These are phyloP conservation scores for Carterocephalus palaemon DNA, from an alignment of 2,888 invertebrate genomes.

Conservation along the genomic window DNA sequence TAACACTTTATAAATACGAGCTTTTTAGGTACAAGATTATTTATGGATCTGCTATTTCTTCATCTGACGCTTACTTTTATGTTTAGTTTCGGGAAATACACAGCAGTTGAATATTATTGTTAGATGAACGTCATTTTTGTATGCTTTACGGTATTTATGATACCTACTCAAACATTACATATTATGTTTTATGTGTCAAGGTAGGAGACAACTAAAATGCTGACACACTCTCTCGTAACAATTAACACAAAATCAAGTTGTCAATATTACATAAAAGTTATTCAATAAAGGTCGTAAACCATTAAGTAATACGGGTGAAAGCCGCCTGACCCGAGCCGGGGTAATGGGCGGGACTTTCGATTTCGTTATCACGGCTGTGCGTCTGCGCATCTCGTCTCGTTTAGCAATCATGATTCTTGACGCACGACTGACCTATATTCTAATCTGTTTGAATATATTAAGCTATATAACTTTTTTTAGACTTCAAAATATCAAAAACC, in stretches of 20 bases:
- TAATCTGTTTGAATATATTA: conserved; percentile 28
- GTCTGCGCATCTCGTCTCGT: conserved; percentile 33
- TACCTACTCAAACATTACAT: too few species aligned
- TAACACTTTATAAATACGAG: too few species aligned
- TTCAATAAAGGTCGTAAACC: conserved; percentile 52
- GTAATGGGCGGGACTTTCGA: conserved; percentile 59
- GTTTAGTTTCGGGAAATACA: too few species aligned
- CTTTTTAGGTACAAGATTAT: too few species aligned
- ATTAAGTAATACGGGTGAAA: conserved; percentile 66
- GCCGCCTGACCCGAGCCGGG: conserved; percentile 53
- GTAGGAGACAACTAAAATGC: background rate
- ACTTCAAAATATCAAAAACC: conserved; percentile 1
- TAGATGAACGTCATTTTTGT: too few species aligned
- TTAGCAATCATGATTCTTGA: conserved; percentile 31
- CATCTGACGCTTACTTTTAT: too few species aligned
- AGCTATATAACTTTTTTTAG: conserved; percentile 27
- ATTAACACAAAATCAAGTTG: conserved; percentile 7
- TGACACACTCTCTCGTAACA: conserved; percentile 10
- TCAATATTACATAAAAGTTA: conserved; percentile 43
- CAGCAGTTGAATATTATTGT: too few species aligned
- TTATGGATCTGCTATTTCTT: too few species aligned
- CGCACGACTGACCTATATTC: conserved; percentile 52
- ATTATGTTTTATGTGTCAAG: too few species aligned
- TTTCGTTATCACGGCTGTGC: conserved; percentile 40
- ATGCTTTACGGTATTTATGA: too few species aligned